Conservation (phyloP, 2,797 vertebrate genomes). For the Ctenosaura bakeri region DNA sequence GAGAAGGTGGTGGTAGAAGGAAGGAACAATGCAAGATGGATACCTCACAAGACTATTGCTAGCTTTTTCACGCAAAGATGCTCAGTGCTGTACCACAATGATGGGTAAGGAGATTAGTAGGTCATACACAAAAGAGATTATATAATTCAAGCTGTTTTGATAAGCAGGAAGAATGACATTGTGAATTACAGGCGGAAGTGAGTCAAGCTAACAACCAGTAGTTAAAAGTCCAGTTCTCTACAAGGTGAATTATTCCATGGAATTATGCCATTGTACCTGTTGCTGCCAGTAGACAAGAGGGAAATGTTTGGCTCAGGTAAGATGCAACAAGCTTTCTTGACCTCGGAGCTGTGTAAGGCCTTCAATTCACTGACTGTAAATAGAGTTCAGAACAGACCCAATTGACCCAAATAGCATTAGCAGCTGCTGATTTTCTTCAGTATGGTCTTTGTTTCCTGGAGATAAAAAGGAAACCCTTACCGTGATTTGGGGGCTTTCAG, state of each 20-base stretch:
- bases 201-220: slow-evolving; percentile 1
- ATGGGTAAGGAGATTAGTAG: neutral
- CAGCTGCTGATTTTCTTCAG: neutral
- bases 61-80: neutral
- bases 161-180: slow-evolving; percentile 8
- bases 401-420: neutral
- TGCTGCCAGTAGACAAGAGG: neutral
- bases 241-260: neutral
- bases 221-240: neutral
- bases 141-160: slow-evolving; percentile 10
- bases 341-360: neutral
- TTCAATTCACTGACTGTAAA: neutral
- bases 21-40: neutral
- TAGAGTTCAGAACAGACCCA: no score
- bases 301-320: neutral
- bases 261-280: neutral
- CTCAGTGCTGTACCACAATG: accelerated
- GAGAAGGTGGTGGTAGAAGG: neutral
- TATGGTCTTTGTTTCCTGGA: neutral
- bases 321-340: neutral
- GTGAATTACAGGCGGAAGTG: neutral
- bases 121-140: slow-evolving; percentile 8
- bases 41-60: neutral
- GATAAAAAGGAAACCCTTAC: neutral
- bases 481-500: neutral